Evolutionary conservation across 2,113 vertebrate species (phyloP).

Genomic region (Paramisgurnus dabryanus): DNA sequence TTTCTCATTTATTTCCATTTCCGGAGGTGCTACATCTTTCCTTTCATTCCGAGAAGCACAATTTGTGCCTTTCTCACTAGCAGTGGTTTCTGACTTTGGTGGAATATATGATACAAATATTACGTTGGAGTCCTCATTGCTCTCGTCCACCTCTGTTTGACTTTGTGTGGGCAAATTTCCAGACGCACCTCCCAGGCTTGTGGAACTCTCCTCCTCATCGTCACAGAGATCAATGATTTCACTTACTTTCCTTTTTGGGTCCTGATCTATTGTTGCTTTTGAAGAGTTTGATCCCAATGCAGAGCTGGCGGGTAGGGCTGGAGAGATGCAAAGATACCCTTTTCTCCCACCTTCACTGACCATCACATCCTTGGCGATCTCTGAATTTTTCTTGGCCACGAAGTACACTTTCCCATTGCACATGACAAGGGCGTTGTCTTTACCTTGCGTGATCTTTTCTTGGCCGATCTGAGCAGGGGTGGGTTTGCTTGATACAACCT

Average conservation of each 20-base stretch:
- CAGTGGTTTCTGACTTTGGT: conserved; percentile 55
- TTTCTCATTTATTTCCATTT: neutral
- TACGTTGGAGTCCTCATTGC: conserved; percentile 70
- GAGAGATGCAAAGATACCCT: neutral
- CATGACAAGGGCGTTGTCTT: conserved; percentile 82
- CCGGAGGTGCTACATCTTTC: neutral
- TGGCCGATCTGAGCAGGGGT: conserved; percentile 52
- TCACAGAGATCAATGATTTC: conserved; percentile 73
- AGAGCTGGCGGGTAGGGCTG: neutral
- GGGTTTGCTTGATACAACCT: conserved; percentile 40
- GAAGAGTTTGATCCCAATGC: neutral
- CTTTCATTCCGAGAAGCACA: neutral
- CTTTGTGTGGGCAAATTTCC: conserved; percentile 28
- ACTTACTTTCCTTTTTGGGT: conserved; percentile 15
- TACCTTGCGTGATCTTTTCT: conserved; percentile 63
- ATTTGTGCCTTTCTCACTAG: neutral
- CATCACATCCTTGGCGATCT: conserved; percentile 41
- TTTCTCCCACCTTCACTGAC: conserved; percentile 12
- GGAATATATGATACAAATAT: conserved; percentile 76
- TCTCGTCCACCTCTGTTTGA: conserved; percentile 51
- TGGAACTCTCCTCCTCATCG: conserved; percentile 55
- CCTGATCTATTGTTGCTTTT: neutral
- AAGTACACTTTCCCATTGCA: conserved; percentile 84
- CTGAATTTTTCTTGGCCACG: conserved; percentile 74
- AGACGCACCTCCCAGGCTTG: neutral